Evolutionary conservation across 2,113 vertebrate species (phyloP).

Genomic region (Cochlearius cochlearius): DNA sequence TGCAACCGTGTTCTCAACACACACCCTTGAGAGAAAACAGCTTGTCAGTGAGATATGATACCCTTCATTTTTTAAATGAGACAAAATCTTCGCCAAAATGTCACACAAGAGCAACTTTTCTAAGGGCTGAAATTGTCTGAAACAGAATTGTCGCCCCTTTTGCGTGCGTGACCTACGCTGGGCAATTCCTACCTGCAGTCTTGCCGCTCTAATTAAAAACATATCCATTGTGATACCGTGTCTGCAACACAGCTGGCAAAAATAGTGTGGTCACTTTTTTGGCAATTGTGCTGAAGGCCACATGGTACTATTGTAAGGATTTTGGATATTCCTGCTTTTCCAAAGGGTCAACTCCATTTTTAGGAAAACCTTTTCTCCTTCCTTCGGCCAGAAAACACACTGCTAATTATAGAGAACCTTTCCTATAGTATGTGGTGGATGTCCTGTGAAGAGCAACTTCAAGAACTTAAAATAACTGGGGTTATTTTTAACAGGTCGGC

Average conservation of each 20-base stretch:
- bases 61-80: neutral
- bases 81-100: neutral
- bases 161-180: neutral
- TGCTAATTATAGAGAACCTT: constrained; percentile 60
- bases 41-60: neutral
- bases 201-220: neutral
- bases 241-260: neutral
- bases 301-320: neutral
- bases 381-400: neutral
- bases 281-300: neutral
- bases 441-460: neutral
- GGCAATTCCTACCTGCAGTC: neutral
- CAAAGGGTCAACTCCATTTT: neutral
- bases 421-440: neutral
- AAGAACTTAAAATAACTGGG: neutral
- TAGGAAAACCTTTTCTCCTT: neutral
- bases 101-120: neutral
- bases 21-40: neutral
- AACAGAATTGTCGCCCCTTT: neutral
- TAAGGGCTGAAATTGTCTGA: neutral
- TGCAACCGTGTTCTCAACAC: neutral
- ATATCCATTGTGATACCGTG: neutral
- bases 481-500: constrained; percentile 62
- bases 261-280: accelerated
- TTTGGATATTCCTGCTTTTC: neutral